Conservation (phyloP, 1,140 invertebrate genomes). For the Eupristina koningsbergeri region DNA sequence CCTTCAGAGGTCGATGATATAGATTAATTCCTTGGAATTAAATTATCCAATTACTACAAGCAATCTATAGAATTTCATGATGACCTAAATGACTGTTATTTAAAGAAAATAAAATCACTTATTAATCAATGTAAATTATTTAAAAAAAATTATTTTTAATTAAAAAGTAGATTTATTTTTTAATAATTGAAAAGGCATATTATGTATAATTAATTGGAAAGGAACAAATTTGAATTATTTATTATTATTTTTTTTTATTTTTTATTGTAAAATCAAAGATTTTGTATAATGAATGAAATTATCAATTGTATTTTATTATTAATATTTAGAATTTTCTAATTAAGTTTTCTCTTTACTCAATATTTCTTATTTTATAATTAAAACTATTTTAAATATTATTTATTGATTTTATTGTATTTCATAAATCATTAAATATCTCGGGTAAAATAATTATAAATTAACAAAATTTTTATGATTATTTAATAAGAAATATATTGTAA, state of each 20-base stretch:
- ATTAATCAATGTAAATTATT: not conserved
- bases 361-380: no score
- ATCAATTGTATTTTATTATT: not conserved
- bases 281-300: not conserved
- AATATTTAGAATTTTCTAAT: not conserved
- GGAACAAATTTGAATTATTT: slow-evolving; percentile 37
- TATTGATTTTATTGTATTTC: no score
- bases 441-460: no score
- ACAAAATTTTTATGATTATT: no score
- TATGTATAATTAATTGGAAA: not conserved
- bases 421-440: not conserved
- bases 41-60: not conserved
- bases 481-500: not conserved
- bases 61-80: slow-evolving; percentile 5
- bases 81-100: slow-evolving; percentile 7
- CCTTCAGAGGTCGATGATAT: slow-evolving; percentile 78
- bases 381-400: no score
- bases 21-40: not conserved
- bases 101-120: not conserved
- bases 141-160: not conserved
- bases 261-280: not conserved
- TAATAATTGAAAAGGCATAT: slow-evolving; percentile 8
- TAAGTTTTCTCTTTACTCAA: no score
- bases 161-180: no score
- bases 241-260: slow-evolving; percentile 25